These are phyloP conservation scores for Tetragonula clypearis DNA, from an alignment of 1,140 invertebrate genomes.

Conservation along the genomic window DNA sequence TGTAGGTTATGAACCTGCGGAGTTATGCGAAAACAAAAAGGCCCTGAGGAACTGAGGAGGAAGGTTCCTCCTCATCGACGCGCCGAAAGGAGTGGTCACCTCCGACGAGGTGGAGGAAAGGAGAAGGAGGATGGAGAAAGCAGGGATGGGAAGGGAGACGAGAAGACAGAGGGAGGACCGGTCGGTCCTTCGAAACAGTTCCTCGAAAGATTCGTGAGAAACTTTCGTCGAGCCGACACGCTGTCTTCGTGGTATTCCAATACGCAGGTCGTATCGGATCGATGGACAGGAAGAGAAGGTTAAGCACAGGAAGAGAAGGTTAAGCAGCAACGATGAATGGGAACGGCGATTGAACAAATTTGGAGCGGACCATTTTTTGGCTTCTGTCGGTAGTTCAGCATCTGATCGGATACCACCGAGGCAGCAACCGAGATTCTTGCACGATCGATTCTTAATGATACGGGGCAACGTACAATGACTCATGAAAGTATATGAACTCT, in stretches of 20 bases:
- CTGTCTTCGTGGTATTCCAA: slow-evolving; percentile 28
- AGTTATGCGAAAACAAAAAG: slow-evolving; percentile 62
- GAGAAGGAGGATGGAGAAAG: slow-evolving; percentile 6
- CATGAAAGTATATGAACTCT: not conserved
- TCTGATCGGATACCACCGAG: not conserved
- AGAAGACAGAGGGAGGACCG: slow-evolving; percentile 36
- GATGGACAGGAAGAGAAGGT: slow-evolving; percentile 26
- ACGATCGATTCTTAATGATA: not conserved
- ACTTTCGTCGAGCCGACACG: slow-evolving; percentile 44
- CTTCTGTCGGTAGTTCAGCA: slow-evolving; percentile 6
- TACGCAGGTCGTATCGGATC: slow-evolving; percentile 7
- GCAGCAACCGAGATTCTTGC: not conserved
- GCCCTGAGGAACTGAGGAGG: not conserved
- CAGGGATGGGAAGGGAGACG: not conserved
- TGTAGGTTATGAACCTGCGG: slow-evolving; percentile 50
- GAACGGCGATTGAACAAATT: slow-evolving; percentile 39
- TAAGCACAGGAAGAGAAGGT: slow-evolving; percentile 22
- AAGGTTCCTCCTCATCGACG: slow-evolving; percentile 39
- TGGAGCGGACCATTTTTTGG: slow-evolving; percentile 10
- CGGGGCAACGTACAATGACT: not conserved
- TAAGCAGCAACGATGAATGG: slow-evolving; percentile 32
- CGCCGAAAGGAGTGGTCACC: slow-evolving; percentile 53
- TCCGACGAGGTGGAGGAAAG: slow-evolving; percentile 8
- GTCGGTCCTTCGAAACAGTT: slow-evolving; percentile 44
- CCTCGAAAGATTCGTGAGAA: slow-evolving; percentile 61